phyloP scores from a whole-genome alignment of 2,797 vertebrate species.

The Acanthurus tractus region DNA sequence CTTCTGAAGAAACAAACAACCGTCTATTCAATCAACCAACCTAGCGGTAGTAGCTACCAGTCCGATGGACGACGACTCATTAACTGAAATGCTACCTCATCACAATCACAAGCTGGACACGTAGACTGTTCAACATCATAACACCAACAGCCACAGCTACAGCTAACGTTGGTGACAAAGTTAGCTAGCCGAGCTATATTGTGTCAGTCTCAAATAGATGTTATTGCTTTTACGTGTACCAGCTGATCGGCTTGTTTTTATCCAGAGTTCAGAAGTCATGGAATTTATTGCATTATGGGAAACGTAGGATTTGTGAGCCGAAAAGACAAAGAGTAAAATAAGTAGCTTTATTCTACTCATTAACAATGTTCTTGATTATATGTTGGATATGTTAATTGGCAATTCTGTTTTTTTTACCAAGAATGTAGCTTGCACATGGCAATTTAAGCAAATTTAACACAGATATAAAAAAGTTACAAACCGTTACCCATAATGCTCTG shows the following conservation, averaged over 20 bases:
- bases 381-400: not conserved
- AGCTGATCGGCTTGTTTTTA: conserved; percentile 90
- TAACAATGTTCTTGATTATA: not conserved
- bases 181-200: conserved; percentile 54
- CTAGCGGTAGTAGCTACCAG: conserved; percentile 56
- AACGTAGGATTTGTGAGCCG: conserved; percentile 47
- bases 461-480: not conserved
- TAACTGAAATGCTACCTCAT: conserved; percentile 41
- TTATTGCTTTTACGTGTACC: conserved; percentile 83
- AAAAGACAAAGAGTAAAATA: not conserved
- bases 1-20: conserved; percentile 51
- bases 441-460: not conserved
- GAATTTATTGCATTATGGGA: conserved; percentile 70
- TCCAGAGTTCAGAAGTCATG: conserved; percentile 77
- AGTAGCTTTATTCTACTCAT: not conserved
- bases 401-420: fast-evolving
- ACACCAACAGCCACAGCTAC: conserved; percentile 30
- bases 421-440: not conserved
- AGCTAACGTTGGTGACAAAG: conserved; percentile 15
- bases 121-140: not conserved
- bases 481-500: conserved; percentile 74
- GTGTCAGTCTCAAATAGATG: conserved; percentile 65
- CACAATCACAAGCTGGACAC: conserved; percentile 39
- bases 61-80: conserved; percentile 35
- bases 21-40: conserved; percentile 62